Percentiles rank a stretch among this genome's conserved stretches.
Conservation (phyloP, 2,113 vertebrate species). For the Lamprotornis superbus region DNA sequence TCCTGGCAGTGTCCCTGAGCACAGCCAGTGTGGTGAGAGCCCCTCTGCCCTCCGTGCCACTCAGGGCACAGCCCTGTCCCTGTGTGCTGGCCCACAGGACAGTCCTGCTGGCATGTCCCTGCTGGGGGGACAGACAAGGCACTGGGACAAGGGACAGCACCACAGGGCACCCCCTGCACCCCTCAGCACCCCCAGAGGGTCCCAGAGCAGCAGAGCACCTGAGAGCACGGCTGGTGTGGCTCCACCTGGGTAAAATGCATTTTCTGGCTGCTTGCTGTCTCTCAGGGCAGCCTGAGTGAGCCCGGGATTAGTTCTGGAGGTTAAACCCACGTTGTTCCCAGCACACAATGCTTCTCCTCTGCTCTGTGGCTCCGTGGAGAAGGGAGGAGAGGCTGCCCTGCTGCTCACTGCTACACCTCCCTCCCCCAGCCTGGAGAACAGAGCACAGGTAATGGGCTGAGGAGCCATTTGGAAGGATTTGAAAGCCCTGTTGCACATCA, state of each 20-base stretch:
- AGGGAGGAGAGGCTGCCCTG: background rate
- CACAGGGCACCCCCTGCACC: background rate
- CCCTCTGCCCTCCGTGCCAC: background rate
- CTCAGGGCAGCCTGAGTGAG: background rate
- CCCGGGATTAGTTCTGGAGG: background rate
- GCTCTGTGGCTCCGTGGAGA: background rate
- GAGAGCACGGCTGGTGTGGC: background rate
- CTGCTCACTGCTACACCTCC: accelerated
- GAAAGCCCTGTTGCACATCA: background rate
- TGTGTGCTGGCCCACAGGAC: background rate
- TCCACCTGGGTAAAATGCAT: background rate
- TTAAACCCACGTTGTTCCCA: accelerated
- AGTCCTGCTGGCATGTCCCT: accelerated
- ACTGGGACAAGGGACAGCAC: background rate
- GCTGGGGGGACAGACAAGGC: background rate
- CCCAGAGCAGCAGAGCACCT: background rate
- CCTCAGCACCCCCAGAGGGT: too few relatives aligned
- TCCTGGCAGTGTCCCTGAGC: background rate
- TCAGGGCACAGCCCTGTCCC: background rate
- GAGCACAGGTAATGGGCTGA: background rate
- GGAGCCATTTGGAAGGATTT: background rate
- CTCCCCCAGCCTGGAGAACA: background rate
- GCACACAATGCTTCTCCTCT: accelerated
- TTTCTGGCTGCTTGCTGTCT: background rate
- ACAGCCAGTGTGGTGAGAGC: background rate